Conservation (phyloP, 1,140 invertebrate genomes). For the Trissolcus basalis region DNA sequence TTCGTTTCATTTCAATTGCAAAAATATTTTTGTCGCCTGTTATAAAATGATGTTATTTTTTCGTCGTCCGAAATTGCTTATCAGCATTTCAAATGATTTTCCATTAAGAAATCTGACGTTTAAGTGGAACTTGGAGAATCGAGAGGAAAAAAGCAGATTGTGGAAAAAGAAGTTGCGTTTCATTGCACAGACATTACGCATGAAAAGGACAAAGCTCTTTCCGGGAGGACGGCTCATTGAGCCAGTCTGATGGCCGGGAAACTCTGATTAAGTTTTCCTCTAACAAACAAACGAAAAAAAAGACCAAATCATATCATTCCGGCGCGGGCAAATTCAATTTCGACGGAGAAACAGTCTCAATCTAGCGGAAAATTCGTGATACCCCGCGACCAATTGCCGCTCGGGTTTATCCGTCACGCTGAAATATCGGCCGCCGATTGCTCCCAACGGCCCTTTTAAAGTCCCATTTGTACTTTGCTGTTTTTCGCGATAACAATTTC, state of each 20-base stretch:
- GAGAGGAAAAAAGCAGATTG: neutral
- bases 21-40: too few species aligned
- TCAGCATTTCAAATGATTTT: too few species aligned
- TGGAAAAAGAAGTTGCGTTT: slow-evolving; percentile 1
- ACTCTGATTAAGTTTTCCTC: slow-evolving; percentile 70
- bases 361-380: slow-evolving; percentile 70
- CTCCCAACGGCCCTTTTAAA: slow-evolving; percentile 34
- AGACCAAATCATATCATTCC: slow-evolving; percentile 22
- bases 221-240: slow-evolving; percentile 63
- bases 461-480: slow-evolving; percentile 25
- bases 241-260: slow-evolving; percentile 57
- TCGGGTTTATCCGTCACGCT: slow-evolving; percentile 42
- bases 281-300: slow-evolving; percentile 49
- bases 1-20: too few species aligned
- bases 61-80: too few species aligned
- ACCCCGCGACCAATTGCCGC: slow-evolving; percentile 63
- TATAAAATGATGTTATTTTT: too few species aligned
- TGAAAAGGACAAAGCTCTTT: slow-evolving; percentile 31
- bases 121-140: too few species aligned
- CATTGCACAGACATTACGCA: slow-evolving; percentile 2
- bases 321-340: slow-evolving; percentile 63
- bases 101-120: too few species aligned
- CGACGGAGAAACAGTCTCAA: slow-evolving; percentile 59
- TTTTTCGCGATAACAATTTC: slow-evolving; percentile 21
- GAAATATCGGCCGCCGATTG: slow-evolving; percentile 46